Base-by-base conservation (phyloP, 2,113 vertebrate species). In the Heterocephalus glaber region DNA sequence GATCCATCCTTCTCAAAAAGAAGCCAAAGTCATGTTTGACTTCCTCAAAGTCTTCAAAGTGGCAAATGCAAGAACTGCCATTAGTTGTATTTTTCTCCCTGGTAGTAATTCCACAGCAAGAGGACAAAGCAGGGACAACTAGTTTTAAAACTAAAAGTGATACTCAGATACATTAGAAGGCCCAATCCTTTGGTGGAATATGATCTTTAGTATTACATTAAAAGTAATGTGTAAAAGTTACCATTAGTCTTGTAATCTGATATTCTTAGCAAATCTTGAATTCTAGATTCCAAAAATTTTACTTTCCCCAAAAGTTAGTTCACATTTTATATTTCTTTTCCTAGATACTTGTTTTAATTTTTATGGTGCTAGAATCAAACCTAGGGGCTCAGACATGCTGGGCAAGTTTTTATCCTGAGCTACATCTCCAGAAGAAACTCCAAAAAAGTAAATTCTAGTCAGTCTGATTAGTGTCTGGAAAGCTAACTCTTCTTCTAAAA, bases 251-350 rank as follows among this genome's bases (percentile, higher is more conserved):
- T 92, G 65, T 66, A 88, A 90, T 82, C 47, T 94, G 66, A 94
- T 2, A 41, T 84, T 95, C n/a, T 88, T 61, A 93, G 61, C 41
- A 66, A 47, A 24, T 63, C 47, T 52, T 79, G 26, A 96, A 94
- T 86, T 96, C n/a, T 11, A 94, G 60, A 93, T 86, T 79, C 44
- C 47, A 70, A 92, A 76, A 91, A 94, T 89, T 60, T 92, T 28
- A 87, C 77, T 83, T 54, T 17, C 20, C 68, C 13, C 28, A 52
- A 38, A 35, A 4, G 35, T 87, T 92, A 86, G 22, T 91, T 96
- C 49, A 92, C n/a, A 89, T 41, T 63, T 89, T 85, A 14, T 81
- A n/a, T 85, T 90, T 96, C 20, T 92, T 89, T 90, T 66, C n/a
- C 68, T 24, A 87, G 41, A 76, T 35, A 56, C 5, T 54, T 87